A percentile compares a stretch with the other conserved stretches of the same genome.
phyloP scores from a whole-genome alignment of 2,888 invertebrate species.

The Netelia virgata region DNA sequence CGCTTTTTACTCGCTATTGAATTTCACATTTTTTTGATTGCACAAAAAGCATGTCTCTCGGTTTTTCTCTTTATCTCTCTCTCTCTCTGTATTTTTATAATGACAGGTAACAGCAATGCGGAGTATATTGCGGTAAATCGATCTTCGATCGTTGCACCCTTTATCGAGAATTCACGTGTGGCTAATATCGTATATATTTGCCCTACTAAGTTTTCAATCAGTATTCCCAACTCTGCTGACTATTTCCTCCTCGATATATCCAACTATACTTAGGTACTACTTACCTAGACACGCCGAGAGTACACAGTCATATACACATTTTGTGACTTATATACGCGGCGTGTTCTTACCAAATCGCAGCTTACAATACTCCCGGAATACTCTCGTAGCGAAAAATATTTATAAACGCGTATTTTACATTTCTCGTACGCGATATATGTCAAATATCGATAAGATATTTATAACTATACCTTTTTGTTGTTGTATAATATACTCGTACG shows the following conservation, averaged over 20 bases:
- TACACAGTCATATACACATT: neutral
- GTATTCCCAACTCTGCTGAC: neutral
- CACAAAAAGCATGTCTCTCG: conserved; percentile 8
- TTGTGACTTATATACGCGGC: too few species aligned
- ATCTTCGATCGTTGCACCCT: neutral
- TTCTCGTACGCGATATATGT: too few species aligned
- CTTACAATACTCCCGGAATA: neutral
- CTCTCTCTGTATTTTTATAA: neutral
- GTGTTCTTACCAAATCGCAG: neutral
- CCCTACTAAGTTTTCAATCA: neutral
- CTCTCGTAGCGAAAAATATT: neutral
- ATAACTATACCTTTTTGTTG: too few species aligned
- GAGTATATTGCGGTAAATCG: neutral
- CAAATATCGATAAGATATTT: too few species aligned
- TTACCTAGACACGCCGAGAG: too few species aligned
- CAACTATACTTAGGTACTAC: too few species aligned
- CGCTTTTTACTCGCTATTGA: conserved; percentile 23
- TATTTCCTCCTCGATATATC: neutral
- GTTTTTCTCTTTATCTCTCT: neutral
- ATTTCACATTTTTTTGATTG: conserved; percentile 46
- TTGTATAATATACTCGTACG: too few species aligned
- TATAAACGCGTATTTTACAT: neutral
- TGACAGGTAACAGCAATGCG: neutral
- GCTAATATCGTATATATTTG: neutral
- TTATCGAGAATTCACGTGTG: neutral